phyloP scores from a whole-genome alignment of 2,113 vertebrate species.

The Ornithorhynchus anatinus region DNA sequence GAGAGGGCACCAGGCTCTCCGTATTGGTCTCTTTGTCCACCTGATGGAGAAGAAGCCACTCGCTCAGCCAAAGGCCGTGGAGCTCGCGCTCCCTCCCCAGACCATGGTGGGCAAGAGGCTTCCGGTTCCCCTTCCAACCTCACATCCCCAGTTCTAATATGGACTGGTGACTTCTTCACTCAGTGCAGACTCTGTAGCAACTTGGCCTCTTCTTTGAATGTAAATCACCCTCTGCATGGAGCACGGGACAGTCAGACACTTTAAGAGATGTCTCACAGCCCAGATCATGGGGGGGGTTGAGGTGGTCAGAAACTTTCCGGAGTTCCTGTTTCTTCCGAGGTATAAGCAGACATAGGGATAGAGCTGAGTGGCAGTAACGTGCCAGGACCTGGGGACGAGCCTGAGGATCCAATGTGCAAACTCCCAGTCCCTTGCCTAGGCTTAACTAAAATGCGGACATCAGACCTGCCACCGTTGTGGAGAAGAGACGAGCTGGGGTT shows the following conservation, averaged over 20 bases:
- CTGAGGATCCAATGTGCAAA: no score
- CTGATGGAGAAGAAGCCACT: constrained; percentile 61
- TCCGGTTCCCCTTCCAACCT: background rate
- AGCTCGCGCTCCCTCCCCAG: background rate
- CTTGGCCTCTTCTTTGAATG: no score
- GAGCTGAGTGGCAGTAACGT: background rate
- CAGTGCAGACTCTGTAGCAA: no score
- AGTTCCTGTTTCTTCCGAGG: background rate
- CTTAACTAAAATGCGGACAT: no score
- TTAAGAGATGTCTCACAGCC: no score
- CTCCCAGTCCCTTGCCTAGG: no score
- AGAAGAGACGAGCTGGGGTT: no score
- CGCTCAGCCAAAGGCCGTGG: background rate
- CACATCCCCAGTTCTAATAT: no score
- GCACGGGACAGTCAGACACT: no score
- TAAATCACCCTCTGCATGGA: no score
- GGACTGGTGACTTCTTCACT: no score
- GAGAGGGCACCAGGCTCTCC: constrained; percentile 68
- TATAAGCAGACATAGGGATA: background rate
- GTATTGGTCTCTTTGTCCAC: constrained; percentile 92
- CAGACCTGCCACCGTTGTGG: no score
- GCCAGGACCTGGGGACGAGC: background rate
- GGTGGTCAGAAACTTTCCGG: rapidly evolving
- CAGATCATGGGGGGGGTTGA: background rate
- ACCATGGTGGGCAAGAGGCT: background rate